phyloP scores from a whole-genome alignment of 1,140 invertebrate species.

The Mizuhopecten yessoensis region DNA sequence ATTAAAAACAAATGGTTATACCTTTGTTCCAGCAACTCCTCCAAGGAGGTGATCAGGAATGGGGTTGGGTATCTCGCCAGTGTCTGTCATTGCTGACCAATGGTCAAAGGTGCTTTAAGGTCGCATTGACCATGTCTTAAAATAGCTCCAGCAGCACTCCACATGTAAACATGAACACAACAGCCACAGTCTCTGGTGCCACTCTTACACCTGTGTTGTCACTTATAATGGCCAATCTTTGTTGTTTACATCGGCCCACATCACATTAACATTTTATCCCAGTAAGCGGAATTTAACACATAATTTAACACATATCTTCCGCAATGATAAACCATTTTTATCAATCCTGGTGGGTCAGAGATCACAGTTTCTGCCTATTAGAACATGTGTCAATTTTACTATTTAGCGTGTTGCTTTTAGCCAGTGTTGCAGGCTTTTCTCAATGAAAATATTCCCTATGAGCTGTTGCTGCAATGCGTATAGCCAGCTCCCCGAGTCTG shows the following conservation, averaged over 20 bases:
- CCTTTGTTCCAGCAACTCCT: not conserved
- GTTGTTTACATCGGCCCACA: not conserved
- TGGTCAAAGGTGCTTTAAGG: not conserved
- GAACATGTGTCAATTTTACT: not conserved
- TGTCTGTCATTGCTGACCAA: not conserved
- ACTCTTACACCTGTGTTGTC: not conserved
- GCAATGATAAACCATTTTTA: not conserved
- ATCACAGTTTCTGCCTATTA: not conserved
- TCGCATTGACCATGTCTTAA: not conserved
- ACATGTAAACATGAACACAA: not conserved
- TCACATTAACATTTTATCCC: slow-evolving; percentile 34
- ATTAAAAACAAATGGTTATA: not conserved
- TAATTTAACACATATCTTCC: not conserved
- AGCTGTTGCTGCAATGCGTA: not conserved
- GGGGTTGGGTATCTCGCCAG: not conserved
- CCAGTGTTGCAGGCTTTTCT: not conserved
- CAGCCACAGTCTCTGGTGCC: not conserved
- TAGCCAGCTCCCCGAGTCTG: not conserved
- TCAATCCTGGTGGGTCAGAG: not conserved
- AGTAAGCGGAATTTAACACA: not conserved
- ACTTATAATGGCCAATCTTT: not conserved
- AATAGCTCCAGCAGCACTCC: not conserved
- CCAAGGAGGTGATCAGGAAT: not conserved
- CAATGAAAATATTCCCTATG: not conserved
- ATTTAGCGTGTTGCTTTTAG: not conserved